phyloP scores from a whole-genome alignment of 2,113 vertebrate genomes.

The Pomatostomus ruficeps region DNA sequence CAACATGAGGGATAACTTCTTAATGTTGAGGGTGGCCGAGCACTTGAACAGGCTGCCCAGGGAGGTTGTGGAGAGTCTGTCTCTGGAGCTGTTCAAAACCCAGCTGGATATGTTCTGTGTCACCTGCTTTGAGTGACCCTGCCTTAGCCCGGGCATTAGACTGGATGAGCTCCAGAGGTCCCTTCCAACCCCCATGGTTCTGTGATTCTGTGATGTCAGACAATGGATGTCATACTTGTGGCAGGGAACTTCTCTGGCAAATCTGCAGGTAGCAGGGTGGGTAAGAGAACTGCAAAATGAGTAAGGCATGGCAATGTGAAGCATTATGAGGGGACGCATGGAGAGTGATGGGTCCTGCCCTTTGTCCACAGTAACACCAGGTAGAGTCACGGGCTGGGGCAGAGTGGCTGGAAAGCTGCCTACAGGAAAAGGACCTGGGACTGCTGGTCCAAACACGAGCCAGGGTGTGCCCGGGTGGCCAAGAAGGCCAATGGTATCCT shows the following conservation, averaged over 20 bases:
- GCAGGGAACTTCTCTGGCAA: neutral
- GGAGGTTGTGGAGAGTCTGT: neutral
- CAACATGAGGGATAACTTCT: neutral
- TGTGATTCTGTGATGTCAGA: neutral
- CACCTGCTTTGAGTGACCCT: neutral
- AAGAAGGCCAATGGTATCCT: neutral
- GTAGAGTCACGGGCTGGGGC: accelerated
- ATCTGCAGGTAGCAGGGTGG: neutral
- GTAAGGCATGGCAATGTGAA: neutral
- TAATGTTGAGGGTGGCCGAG: neutral
- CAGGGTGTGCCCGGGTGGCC: neutral
- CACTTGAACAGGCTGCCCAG: neutral
- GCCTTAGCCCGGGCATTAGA: neutral
- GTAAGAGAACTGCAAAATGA: neutral
- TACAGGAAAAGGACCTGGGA: neutral
- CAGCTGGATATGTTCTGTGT: neutral
- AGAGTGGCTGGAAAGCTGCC: neutral
- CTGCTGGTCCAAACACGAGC: neutral
- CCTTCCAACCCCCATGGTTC: neutral
- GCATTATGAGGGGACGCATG: neutral
- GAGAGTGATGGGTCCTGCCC: accelerated
- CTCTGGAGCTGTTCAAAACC: neutral
- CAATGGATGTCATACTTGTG: neutral
- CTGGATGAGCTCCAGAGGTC: neutral
- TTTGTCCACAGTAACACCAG: accelerated